Evolutionary conservation across 2,888 invertebrate genomes (phyloP).

Genomic region (Allolobophora icterica): DNA sequence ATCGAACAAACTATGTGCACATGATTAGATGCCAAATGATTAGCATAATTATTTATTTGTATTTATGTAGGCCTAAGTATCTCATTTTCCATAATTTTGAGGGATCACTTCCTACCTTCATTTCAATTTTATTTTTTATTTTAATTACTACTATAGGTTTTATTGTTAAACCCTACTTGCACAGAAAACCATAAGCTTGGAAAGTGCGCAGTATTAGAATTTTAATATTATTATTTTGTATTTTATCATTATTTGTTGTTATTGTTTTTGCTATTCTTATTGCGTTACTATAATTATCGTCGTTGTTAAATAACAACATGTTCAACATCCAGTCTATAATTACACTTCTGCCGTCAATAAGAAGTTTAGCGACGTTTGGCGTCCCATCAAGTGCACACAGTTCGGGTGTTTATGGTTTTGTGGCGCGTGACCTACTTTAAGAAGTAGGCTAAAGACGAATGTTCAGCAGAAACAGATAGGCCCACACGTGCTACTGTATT

Average conservation of each 20-base stretch:
- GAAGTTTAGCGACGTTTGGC: background rate
- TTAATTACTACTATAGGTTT: too few relatives aligned
- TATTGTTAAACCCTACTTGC: too few relatives aligned
- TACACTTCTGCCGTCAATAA: background rate
- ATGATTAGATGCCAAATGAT: background rate
- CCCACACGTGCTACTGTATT: too few relatives aligned
- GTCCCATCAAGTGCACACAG: background rate
- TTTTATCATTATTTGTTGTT: background rate
- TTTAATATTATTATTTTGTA: background rate
- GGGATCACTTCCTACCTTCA: too few relatives aligned
- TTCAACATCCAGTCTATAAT: background rate
- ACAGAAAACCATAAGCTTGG: too few relatives aligned
- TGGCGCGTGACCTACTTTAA: background rate
- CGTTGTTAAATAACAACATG: background rate
- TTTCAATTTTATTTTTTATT: too few relatives aligned
- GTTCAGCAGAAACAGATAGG: too few relatives aligned
- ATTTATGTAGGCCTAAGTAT: too few relatives aligned
- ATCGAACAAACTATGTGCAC: too few relatives aligned
- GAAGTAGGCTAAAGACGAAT: too few relatives aligned
- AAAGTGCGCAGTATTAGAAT: too few relatives aligned
- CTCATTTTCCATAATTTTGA: too few relatives aligned
- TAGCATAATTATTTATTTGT: background rate
- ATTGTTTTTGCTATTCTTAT: background rate
- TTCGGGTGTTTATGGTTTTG: background rate
- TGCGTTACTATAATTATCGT: background rate